Evolutionary conservation across 92 coral and sea anemone species (phyloP).

Genomic region (Parazoanthus atlanticus): DNA sequence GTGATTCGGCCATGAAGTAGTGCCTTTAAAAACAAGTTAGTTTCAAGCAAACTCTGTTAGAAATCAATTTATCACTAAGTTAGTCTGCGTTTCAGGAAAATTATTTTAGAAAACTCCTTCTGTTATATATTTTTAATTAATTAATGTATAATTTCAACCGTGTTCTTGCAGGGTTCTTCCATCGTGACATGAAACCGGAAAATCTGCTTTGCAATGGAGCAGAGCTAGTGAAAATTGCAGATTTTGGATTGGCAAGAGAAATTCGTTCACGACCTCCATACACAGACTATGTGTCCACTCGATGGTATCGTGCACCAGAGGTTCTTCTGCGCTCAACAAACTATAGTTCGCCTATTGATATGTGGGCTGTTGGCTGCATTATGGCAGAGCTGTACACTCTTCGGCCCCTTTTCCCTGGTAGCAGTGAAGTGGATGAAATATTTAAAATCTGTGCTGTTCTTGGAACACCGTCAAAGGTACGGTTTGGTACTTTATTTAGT

Average conservation of each 20-base stretch:
- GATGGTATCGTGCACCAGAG: constrained; percentile 99
- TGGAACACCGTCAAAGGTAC: constrained; percentile 94
- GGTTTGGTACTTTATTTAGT: neutral
- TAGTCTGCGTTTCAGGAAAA: neutral
- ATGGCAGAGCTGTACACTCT: constrained; percentile 97
- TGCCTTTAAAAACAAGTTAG: too few relatives aligned
- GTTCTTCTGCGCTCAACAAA: constrained; percentile 90
- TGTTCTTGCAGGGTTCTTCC: constrained; percentile 81
- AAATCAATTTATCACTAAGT: neutral
- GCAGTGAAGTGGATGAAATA: constrained; percentile 97
- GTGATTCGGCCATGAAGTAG: too few relatives aligned
- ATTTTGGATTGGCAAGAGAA: constrained; percentile 98
- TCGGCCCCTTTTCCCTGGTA: constrained; percentile 96
- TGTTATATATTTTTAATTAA: neutral
- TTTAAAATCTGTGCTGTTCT: constrained; percentile 86
- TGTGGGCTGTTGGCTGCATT: constrained; percentile 99
- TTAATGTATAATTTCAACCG: too few relatives aligned
- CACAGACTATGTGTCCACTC: constrained; percentile 96
- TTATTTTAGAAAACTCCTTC: neutral
- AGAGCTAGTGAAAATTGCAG: constrained; percentile 95
- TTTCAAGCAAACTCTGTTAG: too few relatives aligned
- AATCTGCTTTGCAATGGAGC: constrained; percentile 93
- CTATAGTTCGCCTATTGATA: constrained; percentile 94
- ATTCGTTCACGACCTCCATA: constrained; percentile 93
- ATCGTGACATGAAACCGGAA: constrained; percentile 99